phyloP scores from a whole-genome alignment of 1,140 invertebrate species.

The Drosophila trapezifrons region DNA sequence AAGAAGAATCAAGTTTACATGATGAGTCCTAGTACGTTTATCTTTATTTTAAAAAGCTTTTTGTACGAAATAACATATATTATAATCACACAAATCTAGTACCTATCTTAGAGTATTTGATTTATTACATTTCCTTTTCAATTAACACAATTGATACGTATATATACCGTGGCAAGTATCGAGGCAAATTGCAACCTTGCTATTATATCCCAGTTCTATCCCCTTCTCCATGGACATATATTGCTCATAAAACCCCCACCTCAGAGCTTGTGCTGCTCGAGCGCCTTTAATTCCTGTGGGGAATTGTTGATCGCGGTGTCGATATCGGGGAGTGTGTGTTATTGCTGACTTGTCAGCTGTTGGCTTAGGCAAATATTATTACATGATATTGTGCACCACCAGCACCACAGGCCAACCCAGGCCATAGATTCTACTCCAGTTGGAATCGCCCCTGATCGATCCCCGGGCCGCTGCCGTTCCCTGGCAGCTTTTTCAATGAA shows the following conservation, averaged over 20 bases:
- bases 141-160: constrained; percentile 19
- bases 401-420: neutral
- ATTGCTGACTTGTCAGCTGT: constrained; percentile 71
- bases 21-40: too few relatives aligned
- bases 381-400: constrained; percentile 62
- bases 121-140: constrained; percentile 3
- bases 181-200: constrained; percentile 3
- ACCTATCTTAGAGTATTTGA: neutral
- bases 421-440: constrained; percentile 22
- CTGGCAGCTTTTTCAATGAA: constrained; percentile 68
- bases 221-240: neutral
- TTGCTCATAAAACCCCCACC: neutral
- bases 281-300: constrained; percentile 36
- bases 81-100: too few relatives aligned
- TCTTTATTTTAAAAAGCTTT: neutral
- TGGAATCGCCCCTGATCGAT: constrained; percentile 8
- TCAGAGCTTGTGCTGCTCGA: constrained; percentile 14
- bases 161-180: neutral
- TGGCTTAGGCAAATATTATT: constrained; percentile 79
- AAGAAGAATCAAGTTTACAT: neutral
- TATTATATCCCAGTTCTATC: constrained; percentile 1
- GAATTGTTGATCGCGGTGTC: constrained; percentile 16
- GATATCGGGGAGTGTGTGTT: constrained; percentile 40
- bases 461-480: constrained; percentile 15
- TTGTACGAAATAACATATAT: too few relatives aligned